These are phyloP conservation scores for Lasiurus borealis DNA, from an alignment of 2,113 vertebrate genomes.

Conservation along the genomic window DNA sequence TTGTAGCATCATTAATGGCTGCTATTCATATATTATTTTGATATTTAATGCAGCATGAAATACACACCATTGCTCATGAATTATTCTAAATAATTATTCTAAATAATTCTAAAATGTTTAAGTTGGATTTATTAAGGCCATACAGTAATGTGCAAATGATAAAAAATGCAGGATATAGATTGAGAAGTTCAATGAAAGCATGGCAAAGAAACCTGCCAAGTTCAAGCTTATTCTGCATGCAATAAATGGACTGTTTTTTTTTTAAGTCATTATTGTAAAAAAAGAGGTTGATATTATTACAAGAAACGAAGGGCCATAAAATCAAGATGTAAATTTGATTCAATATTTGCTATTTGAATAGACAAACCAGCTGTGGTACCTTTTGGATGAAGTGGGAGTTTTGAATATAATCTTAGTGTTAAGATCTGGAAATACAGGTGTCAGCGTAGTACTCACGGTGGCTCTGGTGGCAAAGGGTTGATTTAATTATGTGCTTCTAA, in stretches of 20 bases:
- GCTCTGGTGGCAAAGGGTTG: background rate
- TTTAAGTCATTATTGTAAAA: background rate
- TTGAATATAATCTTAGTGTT: background rate
- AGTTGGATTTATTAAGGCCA: background rate
- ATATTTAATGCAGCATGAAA: background rate
- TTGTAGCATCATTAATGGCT: background rate
- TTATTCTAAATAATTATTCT: slow-evolving; percentile 27
- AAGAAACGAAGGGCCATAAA: slow-evolving; percentile 23
- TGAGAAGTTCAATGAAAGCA: background rate
- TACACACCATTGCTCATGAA: background rate
- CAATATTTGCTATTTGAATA: background rate
- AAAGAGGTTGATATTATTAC: background rate
- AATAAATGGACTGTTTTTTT: background rate
- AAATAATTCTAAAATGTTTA: slow-evolving; percentile 15
- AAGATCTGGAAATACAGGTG: background rate
- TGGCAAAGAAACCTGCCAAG: background rate
- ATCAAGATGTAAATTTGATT: background rate
- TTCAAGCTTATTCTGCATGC: background rate
- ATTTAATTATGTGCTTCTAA: background rate
- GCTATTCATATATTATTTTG: background rate
- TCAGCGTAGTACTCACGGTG: background rate
- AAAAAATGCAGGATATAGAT: background rate
- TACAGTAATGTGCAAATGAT: background rate
- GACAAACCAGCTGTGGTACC: background rate
- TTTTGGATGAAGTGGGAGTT: background rate